These are phyloP conservation scores for Thereva unica DNA, from an alignment of 2,888 invertebrate genomes.

Conservation along the genomic window DNA sequence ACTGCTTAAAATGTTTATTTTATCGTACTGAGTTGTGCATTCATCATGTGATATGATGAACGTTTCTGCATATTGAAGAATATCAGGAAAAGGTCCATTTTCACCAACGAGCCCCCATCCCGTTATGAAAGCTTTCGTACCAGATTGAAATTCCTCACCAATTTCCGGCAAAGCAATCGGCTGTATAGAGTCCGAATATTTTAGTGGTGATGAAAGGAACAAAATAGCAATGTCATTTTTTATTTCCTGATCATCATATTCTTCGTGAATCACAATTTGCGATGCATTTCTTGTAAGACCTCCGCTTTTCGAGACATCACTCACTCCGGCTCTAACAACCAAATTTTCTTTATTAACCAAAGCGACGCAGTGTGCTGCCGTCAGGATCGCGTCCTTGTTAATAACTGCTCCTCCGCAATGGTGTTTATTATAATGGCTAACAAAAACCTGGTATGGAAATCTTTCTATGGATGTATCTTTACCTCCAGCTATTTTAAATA, in stretches of 20 bases:
- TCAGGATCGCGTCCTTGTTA: conserved; percentile 58
- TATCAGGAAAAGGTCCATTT: conserved; percentile 45
- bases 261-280: conserved; percentile 51
- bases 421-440: conserved; percentile 57
- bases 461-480: conserved; percentile 44
- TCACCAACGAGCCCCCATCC: conserved; percentile 44
- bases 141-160: conserved; percentile 33
- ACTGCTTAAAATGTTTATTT: conserved; percentile 15
- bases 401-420: conserved; percentile 64
- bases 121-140: conserved; percentile 22
- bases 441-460: conserved; percentile 51
- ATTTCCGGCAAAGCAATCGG: conserved; percentile 49
- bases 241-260: conserved; percentile 55
- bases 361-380: conserved; percentile 65
- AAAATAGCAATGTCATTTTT: conserved; percentile 62
- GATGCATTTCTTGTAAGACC: conserved; percentile 18
- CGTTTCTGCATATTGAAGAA: conserved; percentile 58
- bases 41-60: conserved; percentile 48
- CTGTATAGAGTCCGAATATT: conserved; percentile 52
- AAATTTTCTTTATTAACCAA: neutral
- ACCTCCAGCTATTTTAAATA: conserved; percentile 54
- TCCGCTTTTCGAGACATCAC: conserved; percentile 47
- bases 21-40: no score
- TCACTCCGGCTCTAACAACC: conserved; percentile 57
- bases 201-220: conserved; percentile 57